Evolutionary conservation across 2,888 invertebrate species (phyloP), one percentile per base, ranked within the genome.

Genomic region (Caenorhabditis sinica): DNA sequence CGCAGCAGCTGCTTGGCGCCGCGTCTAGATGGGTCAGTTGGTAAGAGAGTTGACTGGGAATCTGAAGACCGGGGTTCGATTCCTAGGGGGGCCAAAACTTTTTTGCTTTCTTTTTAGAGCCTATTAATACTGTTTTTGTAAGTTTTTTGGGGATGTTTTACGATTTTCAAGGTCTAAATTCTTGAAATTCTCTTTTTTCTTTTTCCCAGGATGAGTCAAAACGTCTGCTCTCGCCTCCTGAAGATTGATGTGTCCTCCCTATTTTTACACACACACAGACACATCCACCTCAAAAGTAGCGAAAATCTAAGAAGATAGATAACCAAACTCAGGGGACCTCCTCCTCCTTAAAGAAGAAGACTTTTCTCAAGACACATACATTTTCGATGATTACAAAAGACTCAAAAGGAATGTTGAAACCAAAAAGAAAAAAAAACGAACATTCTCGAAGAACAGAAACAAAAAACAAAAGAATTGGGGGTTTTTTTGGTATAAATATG

Each of bases 351-450:
- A 33, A 8, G 20, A 17, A 17, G 30, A 11, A 49, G n/a, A 17
- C n/a, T 4, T n/a, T 30, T 17, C 25, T 17, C 30, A 17, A 11
- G 11, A 9, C 60, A 33, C 8, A 60, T 63, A 69, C 69, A 53
- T 56, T 71, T 71, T 20, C 43, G 61, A 73, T 73, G 61, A 73
- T 61, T 73, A 60, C 60, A 28, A 20, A n/a, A n/a, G n/a, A n/a
- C n/a, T n/a, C n/a, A n/a, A n/a, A n/a, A n/a, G n/a, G n/a, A n/a
- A n/a, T n/a, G n/a, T n/a, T n/a, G n/a, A n/a, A n/a, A n/a, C n/a
- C n/a, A n/a, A n/a, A n/a, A n/a, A n/a, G n/a, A n/a, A n/a, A n/a
- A 23, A 36, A 20, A 36, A n/a, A 17, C 30, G 68, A 51, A 51
- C 51, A 33, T 68, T 65, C 28, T 51, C 11, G 33, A 51, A 28